phyloP scores from a whole-genome alignment of 2,113 vertebrate genomes.

The Oryzias woworae region DNA sequence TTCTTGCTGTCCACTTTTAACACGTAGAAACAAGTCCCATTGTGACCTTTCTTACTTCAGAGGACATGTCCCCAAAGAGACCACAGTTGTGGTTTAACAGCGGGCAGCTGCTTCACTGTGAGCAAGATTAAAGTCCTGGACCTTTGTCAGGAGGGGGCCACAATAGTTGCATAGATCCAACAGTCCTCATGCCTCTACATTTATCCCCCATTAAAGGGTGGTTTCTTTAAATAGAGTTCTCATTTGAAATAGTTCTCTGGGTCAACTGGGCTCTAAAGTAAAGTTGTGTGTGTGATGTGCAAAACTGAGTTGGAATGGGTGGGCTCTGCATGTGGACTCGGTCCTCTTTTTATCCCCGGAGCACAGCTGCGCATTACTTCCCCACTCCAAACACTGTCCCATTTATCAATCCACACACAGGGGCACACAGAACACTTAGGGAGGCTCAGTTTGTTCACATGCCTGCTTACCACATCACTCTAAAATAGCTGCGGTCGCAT shows the following conservation, averaged over 20 bases:
- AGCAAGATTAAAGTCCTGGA: constrained; percentile 54
- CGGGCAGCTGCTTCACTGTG: constrained; percentile 61
- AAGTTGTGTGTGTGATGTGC: constrained; percentile 17
- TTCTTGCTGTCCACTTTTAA: constrained; percentile 28
- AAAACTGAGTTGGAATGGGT: constrained; percentile 18
- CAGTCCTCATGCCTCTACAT: constrained; percentile 32
- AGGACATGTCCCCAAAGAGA: constrained; percentile 35
- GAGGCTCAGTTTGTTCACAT: constrained; percentile 21
- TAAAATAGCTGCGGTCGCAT: constrained; percentile 36
- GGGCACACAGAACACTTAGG: constrained; percentile 19
- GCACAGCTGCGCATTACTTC: constrained; percentile 58
- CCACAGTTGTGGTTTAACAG: constrained; percentile 31
- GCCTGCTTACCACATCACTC: constrained; percentile 38
- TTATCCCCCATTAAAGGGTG: constrained; percentile 34
- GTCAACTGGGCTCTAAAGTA: background rate
- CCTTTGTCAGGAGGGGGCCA: constrained; percentile 28
- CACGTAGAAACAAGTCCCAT: constrained; percentile 23
- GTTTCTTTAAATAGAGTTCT: constrained; percentile 36
- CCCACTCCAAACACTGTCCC: constrained; percentile 2
- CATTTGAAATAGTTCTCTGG: constrained; percentile 31
- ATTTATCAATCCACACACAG: constrained; percentile 22
- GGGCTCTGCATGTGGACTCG: constrained; percentile 2
- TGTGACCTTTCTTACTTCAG: constrained; percentile 63
- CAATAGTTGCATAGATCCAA: constrained; percentile 42
- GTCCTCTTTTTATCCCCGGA: constrained; percentile 33